These are phyloP conservation scores for Psilanteris sp. DNA, from an alignment of 1,140 invertebrate species.

Conservation along the genomic window DNA sequence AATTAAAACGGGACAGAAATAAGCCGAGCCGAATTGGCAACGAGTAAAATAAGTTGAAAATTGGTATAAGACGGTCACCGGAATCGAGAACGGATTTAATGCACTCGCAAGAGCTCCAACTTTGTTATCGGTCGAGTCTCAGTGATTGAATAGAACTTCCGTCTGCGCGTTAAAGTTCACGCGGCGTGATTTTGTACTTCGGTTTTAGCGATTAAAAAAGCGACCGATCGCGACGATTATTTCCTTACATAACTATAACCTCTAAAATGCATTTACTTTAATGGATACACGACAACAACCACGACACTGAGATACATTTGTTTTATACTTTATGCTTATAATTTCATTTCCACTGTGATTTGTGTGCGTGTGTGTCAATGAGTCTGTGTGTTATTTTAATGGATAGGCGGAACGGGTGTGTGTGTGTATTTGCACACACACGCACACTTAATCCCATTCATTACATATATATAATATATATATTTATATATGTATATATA, in stretches of 20 bases:
- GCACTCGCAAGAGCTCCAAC: slow-evolving; percentile 41
- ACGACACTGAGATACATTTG: slow-evolving; percentile 69
- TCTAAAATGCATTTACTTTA: slow-evolving; percentile 35
- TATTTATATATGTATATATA: slow-evolving; percentile 17
- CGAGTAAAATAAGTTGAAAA: not conserved
- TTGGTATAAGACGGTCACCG: slow-evolving; percentile 25
- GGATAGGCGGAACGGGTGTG: no score
- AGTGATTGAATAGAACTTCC: not conserved
- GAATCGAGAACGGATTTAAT: slow-evolving; percentile 52
- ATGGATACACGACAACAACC: slow-evolving; percentile 66
- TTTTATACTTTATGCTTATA: slow-evolving; percentile 25
- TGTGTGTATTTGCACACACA: no score
- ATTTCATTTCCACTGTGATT: slow-evolving; percentile 36
- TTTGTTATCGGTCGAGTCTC: slow-evolving; percentile 5
- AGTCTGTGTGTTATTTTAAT: no score
- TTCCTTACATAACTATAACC: slow-evolving; percentile 27
- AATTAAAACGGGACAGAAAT: slow-evolving; percentile 1
- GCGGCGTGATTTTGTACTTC: slow-evolving; percentile 41
- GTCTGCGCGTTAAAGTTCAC: not conserved
- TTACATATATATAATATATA: no score
- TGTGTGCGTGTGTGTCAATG: no score
- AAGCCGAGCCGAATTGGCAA: not conserved
- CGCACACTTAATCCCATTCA: no score
- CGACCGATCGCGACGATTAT: slow-evolving; percentile 29
- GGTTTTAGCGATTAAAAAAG: slow-evolving; percentile 38